Percentiles rank a stretch among this genome's conserved stretches.
These are phyloP conservation scores for Conistra vaccinii DNA, from an alignment of 2,888 invertebrate species.

Conservation along the genomic window DNA sequence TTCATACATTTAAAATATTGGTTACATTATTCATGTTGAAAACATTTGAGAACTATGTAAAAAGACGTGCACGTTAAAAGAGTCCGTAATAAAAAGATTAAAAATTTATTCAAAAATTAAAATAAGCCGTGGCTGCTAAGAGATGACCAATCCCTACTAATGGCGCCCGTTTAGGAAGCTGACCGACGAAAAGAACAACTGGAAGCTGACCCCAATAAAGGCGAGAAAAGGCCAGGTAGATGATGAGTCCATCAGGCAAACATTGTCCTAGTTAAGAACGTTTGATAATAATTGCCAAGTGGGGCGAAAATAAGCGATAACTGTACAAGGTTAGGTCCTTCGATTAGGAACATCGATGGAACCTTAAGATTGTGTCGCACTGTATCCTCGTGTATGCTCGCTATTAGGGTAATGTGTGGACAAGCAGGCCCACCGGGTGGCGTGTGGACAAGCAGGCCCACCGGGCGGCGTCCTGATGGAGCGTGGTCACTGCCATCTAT, in stretches of 20 bases:
- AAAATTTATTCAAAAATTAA: too few relatives aligned
- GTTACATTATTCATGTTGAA: too few relatives aligned
- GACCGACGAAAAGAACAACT: too few relatives aligned
- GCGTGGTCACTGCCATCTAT: neutral
- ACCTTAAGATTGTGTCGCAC: neutral
- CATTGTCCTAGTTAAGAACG: neutral
- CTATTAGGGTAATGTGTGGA: constrained; percentile 44
- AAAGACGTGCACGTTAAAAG: too few relatives aligned
- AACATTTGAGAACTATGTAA: too few relatives aligned
- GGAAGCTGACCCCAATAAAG: neutral
- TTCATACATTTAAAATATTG: too few relatives aligned
- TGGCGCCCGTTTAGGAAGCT: too few relatives aligned
- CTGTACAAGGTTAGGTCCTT: neutral
- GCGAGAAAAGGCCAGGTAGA: neutral
- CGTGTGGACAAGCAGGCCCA: constrained; percentile 20
- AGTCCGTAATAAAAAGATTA: too few relatives aligned
- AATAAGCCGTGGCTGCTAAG: too few relatives aligned
- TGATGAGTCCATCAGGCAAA: neutral
- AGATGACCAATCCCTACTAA: too few relatives aligned
- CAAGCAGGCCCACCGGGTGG: constrained; percentile 19
- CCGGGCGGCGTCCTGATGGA: neutral
- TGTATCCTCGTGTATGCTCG: constrained; percentile 11
- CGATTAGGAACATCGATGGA: neutral
- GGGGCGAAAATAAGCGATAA: neutral
- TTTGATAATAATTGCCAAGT: neutral